Percentiles rank a stretch among this genome's conserved stretches.
Evolutionary conservation across 92 coral and sea anemone genomes (phyloP).

Genomic region (Epizoanthus scotinus): DNA sequence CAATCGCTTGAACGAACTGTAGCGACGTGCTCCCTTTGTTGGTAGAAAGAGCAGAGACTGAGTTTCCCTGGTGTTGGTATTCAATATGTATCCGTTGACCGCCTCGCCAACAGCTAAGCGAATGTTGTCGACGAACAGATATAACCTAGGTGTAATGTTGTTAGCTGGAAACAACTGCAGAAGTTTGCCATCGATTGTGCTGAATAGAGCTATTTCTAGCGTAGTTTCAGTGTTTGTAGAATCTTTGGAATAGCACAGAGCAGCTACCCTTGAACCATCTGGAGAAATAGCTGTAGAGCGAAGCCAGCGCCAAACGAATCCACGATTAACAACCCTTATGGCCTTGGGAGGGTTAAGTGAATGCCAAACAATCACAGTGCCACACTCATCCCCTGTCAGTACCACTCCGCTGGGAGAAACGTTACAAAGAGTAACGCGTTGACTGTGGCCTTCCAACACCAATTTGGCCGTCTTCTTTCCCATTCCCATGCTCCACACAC

Average conservation of each 20-base stretch:
- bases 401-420: constrained; percentile 5
- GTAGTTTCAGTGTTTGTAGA: not conserved
- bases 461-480: not conserved
- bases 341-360: constrained; percentile 26
- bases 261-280: constrained; percentile 38
- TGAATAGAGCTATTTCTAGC: constrained; percentile 18
- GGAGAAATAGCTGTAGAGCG: constrained; percentile 10
- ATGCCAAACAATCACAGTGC: constrained; percentile 37
- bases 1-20: not conserved
- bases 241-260: not conserved
- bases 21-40: not conserved
- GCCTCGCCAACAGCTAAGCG: constrained; percentile 17
- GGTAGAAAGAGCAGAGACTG: constrained; percentile 6
- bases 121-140: constrained; percentile 9
- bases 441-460: constrained; percentile 12
- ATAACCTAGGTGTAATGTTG: not conserved
- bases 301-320: constrained; percentile 24
- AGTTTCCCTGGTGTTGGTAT: not conserved
- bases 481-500: constrained; percentile 26
- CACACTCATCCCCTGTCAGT: constrained; percentile 34
- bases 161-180: constrained; percentile 1
- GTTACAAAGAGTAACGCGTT: constrained; percentile 13
- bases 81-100: not conserved
- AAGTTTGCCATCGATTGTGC: constrained; percentile 17
- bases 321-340: constrained; percentile 16